A percentile compares a stretch with the other conserved stretches of the same genome.
phyloP scores from a whole-genome alignment of 2,113 vertebrate genomes.

The Charina bottae region DNA sequence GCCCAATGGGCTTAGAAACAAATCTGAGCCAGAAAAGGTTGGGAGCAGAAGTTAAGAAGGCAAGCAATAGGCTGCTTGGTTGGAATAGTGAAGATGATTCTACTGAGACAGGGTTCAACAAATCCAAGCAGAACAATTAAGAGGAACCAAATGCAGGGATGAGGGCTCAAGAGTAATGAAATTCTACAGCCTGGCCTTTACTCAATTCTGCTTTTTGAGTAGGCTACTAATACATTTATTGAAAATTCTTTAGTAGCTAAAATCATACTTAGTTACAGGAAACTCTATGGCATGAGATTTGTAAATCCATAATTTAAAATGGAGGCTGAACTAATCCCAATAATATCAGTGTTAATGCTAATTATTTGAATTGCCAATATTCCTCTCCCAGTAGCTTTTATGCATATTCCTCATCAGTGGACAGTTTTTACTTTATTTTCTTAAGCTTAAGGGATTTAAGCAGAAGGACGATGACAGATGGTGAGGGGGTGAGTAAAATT shows the following conservation, averaged over 20 bases:
- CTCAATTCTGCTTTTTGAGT: neutral
- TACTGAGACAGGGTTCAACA: neutral
- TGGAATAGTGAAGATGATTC: neutral
- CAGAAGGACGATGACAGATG: constrained; percentile 66
- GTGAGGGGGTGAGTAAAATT: constrained; percentile 57
- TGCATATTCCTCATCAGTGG: constrained; percentile 21
- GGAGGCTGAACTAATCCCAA: constrained; percentile 36
- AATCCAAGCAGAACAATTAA: neutral
- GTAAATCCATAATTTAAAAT: constrained; percentile 17
- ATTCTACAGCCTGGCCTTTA: neutral
- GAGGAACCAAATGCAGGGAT: neutral
- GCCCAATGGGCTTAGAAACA: neutral
- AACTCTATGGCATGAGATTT: neutral
- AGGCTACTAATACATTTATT: neutral
- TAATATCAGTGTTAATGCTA: constrained; percentile 31
- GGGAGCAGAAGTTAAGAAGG: neutral
- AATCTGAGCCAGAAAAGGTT: neutral
- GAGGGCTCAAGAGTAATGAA: neutral
- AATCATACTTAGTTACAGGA: neutral
- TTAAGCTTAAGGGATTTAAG: constrained; percentile 26
- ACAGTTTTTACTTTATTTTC: constrained; percentile 45
- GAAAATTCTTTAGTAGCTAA: neutral
- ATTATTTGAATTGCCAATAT: constrained; percentile 42
- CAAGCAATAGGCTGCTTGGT: neutral
- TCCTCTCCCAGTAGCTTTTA: constrained; percentile 31